Base-by-base conservation (phyloP, 2,888 invertebrate genomes). In the Torymus tubicola region DNA sequence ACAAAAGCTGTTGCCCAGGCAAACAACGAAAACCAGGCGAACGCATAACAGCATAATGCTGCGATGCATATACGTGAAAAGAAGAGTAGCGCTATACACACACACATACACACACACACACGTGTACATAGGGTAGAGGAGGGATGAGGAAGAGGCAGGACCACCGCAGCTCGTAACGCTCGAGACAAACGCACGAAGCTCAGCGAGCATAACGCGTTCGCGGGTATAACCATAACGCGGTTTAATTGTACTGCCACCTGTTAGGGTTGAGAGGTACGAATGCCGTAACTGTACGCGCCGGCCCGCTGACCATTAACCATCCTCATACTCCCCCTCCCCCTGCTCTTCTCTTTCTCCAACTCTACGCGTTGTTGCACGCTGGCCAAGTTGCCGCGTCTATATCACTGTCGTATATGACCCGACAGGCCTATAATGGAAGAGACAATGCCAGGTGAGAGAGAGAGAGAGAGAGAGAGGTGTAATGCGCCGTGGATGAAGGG, bases 181-280 rank as follows among this genome's bases (percentile, higher is more conserved):
- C 13, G 73, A 64, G 73, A 73, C 64, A 73, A 57, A 71, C 79
- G 76, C 78, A 42, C 42, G 42, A 42, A 42, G 42, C 42, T 42
- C 42, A 79, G 80, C 64, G 65, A 79, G 74, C 80, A 76, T 80
- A 81, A 81, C 76, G 42, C 42, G 78, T 80, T 77, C 78, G 77
- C 76, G 77, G 86, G 86, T 86, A 87, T 88, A 89, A 86, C 85
- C 88, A 86, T 88, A 88, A 88, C 87, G 85, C 80, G 85, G 86
- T 89, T 88, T 89, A 89, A 89, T 89, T 88, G 87, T 85, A 85
- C 86, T 85, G 82, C 87, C 88, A 88, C 88, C 87, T 88, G 88
- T 89, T 88, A 87, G 86, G 86, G 78, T 81, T 76, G 76, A 81
- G 82, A 83, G 83, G 81, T 85, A 84, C 77, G 73, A 73, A 55